Conservation (phyloP, 2,113 vertebrate species). For the Triplophysa dalaica region DNA sequence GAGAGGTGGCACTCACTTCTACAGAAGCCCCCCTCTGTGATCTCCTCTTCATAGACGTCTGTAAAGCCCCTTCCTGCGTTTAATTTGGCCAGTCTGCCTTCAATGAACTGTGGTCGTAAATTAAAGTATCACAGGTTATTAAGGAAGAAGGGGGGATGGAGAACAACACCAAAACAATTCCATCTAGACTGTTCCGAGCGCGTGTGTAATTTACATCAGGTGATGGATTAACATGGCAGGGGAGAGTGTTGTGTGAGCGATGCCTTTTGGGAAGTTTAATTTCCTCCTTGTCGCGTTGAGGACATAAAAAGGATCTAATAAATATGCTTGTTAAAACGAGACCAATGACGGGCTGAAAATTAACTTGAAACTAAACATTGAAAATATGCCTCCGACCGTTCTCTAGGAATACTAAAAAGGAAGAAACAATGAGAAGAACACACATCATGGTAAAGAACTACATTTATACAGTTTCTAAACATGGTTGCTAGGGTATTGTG, state of each 20-base stretch:
- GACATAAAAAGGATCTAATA: constrained; percentile 70
- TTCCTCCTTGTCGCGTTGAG: constrained; percentile 73
- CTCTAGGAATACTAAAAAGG: not conserved
- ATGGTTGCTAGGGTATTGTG: too few relatives aligned
- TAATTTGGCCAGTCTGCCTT: constrained; percentile 92
- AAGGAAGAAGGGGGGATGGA: constrained; percentile 49
- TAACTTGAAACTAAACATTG: not conserved
- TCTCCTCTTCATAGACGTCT: constrained; percentile 96
- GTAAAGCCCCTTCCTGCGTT: constrained; percentile 93
- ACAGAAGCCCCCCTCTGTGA: constrained; percentile 92
- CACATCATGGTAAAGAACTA: too few relatives aligned
- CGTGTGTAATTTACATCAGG: constrained; percentile 71
- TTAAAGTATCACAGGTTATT: constrained; percentile 73
- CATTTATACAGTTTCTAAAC: too few relatives aligned
- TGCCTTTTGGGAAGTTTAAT: constrained; percentile 72
- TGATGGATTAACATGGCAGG: constrained; percentile 72
- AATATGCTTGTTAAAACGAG: constrained; percentile 64
- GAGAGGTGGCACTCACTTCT: constrained; percentile 80
- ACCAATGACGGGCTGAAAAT: constrained; percentile 12
- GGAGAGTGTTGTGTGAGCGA: constrained; percentile 61
- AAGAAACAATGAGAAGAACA: not conserved
- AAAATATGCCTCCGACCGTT: too few relatives aligned
- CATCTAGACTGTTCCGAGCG: constrained; percentile 68
- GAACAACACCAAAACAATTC: constrained; percentile 51
- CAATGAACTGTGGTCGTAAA: constrained; percentile 90